Evolutionary conservation across 2,888 invertebrate genomes (phyloP), one percentile per base, ranked within the genome.

Genomic region (Carcina quercana): DNA sequence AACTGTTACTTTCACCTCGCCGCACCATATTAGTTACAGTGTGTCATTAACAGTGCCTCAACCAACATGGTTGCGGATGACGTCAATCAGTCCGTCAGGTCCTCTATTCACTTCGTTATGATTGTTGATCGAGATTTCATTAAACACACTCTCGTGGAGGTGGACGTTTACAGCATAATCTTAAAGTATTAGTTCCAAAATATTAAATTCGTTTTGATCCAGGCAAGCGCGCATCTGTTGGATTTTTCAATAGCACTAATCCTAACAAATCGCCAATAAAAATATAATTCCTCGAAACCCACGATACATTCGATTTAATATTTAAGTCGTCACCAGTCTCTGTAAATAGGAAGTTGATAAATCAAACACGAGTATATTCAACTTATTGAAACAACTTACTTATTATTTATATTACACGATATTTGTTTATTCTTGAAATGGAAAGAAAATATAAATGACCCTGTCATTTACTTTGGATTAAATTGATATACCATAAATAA

Each of bases 1-100:
- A 40, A 43, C 32, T 38, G 42, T 40, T 41, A 58, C 56, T 58
- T 58, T 58, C 55, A 53, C 57, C 51, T 39, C 32, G 43, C 42
- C 42, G 40, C 39, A 47, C 50, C 50, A 47, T 50, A 51, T 50
- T 45, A 35, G 49, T 44, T 43, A 30, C 41, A 39, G 39, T 32
- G 42, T 37, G 40, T 40, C 45, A 45, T 44, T 38, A 39, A 36
- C 35, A 34, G 36, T 40, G 37, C 34, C 30, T 34, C 28, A 21
- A 29, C 34, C 13, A 30, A 34, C 22, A 20, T 27, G 25, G 33
- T 11, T 25, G 11, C 4, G 25, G 28, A 24, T 29, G 30, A 36
- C 32, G 32, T 35, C 35, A 35, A 19, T 25, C 22, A 13, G n/a
- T n/a, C n/a, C n/a, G 22, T 27, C 7, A 17, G 7, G 17, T 7